Base-by-base conservation (phyloP, 2,113 vertebrate species). In the Saguinus imperator region DNA sequence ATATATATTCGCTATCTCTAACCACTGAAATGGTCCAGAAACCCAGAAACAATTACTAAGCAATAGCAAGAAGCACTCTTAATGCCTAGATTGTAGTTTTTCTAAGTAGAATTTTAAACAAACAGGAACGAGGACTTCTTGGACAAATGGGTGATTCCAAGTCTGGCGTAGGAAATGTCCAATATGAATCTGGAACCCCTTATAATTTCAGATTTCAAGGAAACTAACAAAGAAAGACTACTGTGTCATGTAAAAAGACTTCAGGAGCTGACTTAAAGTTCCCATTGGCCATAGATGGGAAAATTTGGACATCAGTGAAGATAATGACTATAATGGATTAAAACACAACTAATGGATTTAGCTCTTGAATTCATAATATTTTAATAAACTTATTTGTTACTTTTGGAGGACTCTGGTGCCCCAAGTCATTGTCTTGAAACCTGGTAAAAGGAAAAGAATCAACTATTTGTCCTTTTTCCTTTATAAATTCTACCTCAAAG, bases 181-280 rank as follows among this genome's bases (percentile, higher is more conserved):
- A 94, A n/a, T 20, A 77, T 77, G 8, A 90, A 32, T 10, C 75
- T 50, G 1, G 14, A 91, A 91, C 18, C 45, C 66, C 52, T 43
- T 77, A 1, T 86, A 58, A 66, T 88, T 91, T 95, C 55, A 77
- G 27, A 57, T 52, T 94, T 88, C n/a, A 91, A 76, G 79, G 70
- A 81, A 57, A 5, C 37, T 81, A 87, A 88, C 6, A 52, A 75
- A 64, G 43, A 52, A 75, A 66, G 43, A 50, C 13, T 25, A 29
- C 70, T 25, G 20, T 18, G 58, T 66, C 35, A 23, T 1, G 35
- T 77, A 35, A 57, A 94, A 90, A 85, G 6, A 72, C 3, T 50
- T 27, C 52, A 64, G 45, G 11, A 77, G 23, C 37, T 66, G n/a
- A 32, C 50, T 55, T 32, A 3, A 32, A 85, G 13, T 37, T 86